Evolutionary conservation across 2,888 invertebrate genomes (phyloP), one percentile per base, ranked within the genome.

Genomic region (Taenaris catops): DNA sequence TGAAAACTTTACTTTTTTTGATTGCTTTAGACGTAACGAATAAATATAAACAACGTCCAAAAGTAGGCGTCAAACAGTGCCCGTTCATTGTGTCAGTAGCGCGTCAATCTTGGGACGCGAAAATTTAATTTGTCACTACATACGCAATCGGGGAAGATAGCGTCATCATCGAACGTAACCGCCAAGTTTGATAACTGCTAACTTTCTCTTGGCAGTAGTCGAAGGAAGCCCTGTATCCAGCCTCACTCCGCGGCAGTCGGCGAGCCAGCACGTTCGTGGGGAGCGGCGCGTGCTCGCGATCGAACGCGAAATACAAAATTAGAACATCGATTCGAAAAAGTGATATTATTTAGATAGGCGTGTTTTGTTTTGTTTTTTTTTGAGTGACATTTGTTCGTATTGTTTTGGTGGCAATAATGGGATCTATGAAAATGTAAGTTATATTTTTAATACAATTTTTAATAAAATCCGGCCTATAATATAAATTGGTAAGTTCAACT

Each of bases 121-220:
- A 75, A 75, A 71, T 72, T 67, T 55, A 69, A 69, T 80, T 79
- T 79, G 83, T 81, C 84, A 76, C 70, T 72, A 78, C 64, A 75
- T 71, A 80, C 84, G 83, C 81, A 84, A 84, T 69, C 73, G 70
- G 55, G 63, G 72, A 72, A 67, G 75, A 69, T 63, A 68, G 72
- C 83, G 83, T 84, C 83, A 83, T 80, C 80, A 61, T 55, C 51
- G 55, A 73, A 83, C 81, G 84, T 84, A 84, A 84, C 81, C 74
- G 69, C 75, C 60, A 63, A 68, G 79, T 81, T 79, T 79, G 76
- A 79, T 80, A 81, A 81, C 81, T 78, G 56, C 64, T 59, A 74
- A 83, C 83, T 84, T 84, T 83, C 83, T 83, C 79, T 63, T 60
- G 52, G 42, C 34, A 25, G 49, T 46, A 38, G 42, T 33, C 34